phyloP scores from a whole-genome alignment of 2,888 invertebrate genomes.

The Aspidiotus rigidus region DNA sequence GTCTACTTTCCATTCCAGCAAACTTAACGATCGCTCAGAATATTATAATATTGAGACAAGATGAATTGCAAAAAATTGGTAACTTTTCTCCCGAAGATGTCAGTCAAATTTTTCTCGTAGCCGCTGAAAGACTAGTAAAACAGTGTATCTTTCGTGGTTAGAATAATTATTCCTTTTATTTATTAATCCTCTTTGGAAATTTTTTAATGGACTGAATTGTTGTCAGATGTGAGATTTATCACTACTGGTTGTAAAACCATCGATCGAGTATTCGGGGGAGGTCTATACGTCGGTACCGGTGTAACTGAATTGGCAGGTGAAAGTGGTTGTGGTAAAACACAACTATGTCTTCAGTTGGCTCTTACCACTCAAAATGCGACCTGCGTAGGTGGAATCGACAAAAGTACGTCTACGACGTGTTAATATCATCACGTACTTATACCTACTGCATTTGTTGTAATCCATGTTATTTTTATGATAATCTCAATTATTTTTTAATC shows the following conservation, averaged over 20 bases:
- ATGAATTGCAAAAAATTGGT: slow-evolving; percentile 17
- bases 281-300: slow-evolving; percentile 53
- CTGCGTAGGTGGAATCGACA: slow-evolving; percentile 48
- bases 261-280: slow-evolving; percentile 56
- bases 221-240: slow-evolving; percentile 12
- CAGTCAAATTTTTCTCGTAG: slow-evolving; percentile 16
- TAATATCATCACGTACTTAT: not conserved
- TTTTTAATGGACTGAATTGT: not conserved
- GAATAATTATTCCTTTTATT: not conserved
- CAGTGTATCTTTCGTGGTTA: not conserved
- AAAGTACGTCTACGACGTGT: slow-evolving; percentile 42
- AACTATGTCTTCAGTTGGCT: slow-evolving; percentile 62
- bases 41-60: slow-evolving; percentile 16
- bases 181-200: not conserved
- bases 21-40: slow-evolving; percentile 8
- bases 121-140: slow-evolving; percentile 8
- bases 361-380: slow-evolving; percentile 54
- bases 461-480: not conserved
- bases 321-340: slow-evolving; percentile 74
- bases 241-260: slow-evolving; percentile 52
- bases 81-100: slow-evolving; percentile 19
- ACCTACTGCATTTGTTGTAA: too few species aligned
- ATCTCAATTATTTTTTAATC: too few species aligned
- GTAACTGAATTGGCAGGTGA: slow-evolving; percentile 72
- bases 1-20: slow-evolving; percentile 9